Base-by-base conservation (phyloP, 64 coral and sea anemone genomes). In the Cladopsammia gracilis region DNA sequence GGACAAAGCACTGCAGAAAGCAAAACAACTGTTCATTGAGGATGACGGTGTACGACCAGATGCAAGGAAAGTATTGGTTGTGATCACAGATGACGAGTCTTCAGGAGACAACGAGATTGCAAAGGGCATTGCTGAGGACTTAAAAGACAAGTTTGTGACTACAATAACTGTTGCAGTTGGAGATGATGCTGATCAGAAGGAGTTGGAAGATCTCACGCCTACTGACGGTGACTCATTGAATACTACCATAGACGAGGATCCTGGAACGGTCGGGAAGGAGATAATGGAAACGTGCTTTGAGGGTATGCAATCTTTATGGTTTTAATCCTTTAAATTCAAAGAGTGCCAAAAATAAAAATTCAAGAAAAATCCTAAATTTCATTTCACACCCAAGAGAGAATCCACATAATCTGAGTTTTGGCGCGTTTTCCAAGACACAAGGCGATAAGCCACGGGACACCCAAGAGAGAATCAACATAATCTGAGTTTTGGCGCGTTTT, bases 81-180 rank as follows among this genome's bases (percentile, higher is more conserved):
- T 93, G 3, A 87, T 93, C 46, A 93, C 91, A 50, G 91, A 93
- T 23, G 62, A 76, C 7, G n/a, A 73, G 50, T 65, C 82, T 22
- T 86, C 91, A 34, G 91, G 91, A n/a, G 59, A 93, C 11, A 76
- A n/a, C 49, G 62, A 87, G 44, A 70, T 20, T 77, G 91, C 82
- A 1, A 93, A 87, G 20, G 51, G 74, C 2, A 82, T 85, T 49
- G 82, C 91, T 53, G 51, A 60, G 16, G 91, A 93, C 48, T 87
- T 93, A 23, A 73, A 49, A 10, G 75, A 93, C 54, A 71, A 87
- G 10, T 70, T 56, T 58, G 85, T 87, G 51, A 51, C 83, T 12
- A 75, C 87, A 66, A 64, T 98, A n/a, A 95, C 96, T 68, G 77
- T 95, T n/a, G 96, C 96, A 52, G 61, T 98, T 46, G 96, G 93